These are phyloP conservation scores for Neoniphon sammara DNA, from an alignment of 2,797 vertebrate genomes.

Conservation along the genomic window DNA sequence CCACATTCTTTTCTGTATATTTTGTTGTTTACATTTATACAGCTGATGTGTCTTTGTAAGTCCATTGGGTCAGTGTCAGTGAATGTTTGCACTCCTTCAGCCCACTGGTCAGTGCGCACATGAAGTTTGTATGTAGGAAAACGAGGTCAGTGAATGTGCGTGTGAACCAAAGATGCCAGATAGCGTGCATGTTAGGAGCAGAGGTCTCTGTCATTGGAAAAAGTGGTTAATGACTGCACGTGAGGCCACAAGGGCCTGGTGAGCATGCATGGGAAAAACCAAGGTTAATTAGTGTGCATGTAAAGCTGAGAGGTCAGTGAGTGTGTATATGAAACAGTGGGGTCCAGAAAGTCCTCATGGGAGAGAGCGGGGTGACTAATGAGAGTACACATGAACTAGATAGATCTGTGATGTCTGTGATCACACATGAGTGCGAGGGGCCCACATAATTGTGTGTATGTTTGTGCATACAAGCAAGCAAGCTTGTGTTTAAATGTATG, in stretches of 20 bases:
- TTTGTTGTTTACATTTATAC: neutral
- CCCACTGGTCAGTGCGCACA: neutral
- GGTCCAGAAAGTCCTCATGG: too few species aligned
- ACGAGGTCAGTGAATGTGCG: neutral
- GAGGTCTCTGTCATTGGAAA: neutral
- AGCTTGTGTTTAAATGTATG: neutral
- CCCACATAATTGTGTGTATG: neutral
- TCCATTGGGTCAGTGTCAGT: neutral
- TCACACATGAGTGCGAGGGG: neutral
- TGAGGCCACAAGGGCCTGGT: neutral
- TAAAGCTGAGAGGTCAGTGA: too few species aligned
- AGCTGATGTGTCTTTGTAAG: neutral
- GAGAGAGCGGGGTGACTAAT: too few species aligned
- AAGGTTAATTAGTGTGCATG: conserved; percentile 5
- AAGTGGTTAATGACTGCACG: conserved; percentile 3
- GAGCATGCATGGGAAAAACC: conserved; percentile 5
- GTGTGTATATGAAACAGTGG: neutral
- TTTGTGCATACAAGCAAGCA: neutral
- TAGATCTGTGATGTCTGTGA: too few species aligned
- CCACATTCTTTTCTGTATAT: neutral
- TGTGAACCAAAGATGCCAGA: neutral
- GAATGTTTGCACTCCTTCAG: neutral
- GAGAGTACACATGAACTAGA: too few species aligned
- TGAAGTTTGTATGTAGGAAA: neutral
- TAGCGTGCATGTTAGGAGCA: neutral